A percentile compares a stretch with the other conserved stretches of the same genome.
Evolutionary conservation across 2,113 vertebrate species (phyloP).

Genomic region (Ammodytes dubius): DNA sequence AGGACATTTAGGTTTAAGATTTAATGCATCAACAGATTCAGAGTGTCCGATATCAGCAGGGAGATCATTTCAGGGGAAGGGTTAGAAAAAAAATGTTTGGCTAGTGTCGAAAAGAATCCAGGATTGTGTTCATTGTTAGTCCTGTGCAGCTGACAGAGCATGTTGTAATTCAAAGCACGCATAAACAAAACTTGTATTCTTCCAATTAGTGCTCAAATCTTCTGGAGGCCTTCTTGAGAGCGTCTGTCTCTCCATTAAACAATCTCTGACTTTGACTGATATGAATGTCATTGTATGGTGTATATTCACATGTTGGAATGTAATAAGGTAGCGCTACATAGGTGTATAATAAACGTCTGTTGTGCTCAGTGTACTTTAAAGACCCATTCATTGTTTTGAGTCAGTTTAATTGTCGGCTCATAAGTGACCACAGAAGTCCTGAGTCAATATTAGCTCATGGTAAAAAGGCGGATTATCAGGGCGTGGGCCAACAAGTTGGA

Average conservation of each 20-base stretch:
- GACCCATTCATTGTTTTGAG: not conserved
- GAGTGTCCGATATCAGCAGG: not conserved
- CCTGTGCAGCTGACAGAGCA: not conserved
- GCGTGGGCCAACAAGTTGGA: constrained; percentile 15
- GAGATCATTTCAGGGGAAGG: not conserved
- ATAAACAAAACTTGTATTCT: too few species aligned
- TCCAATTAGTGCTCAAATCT: not conserved
- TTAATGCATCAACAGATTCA: not conserved
- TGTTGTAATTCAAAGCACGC: not conserved
- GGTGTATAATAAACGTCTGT: not conserved
- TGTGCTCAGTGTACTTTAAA: not conserved
- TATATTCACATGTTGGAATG: not conserved
- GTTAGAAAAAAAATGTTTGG: not conserved
- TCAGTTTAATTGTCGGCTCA: not conserved
- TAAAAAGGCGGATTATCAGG: constrained; percentile 48
- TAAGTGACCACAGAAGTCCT: not conserved
- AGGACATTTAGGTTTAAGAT: not conserved
- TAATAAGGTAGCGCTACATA: not conserved
- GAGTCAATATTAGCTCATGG: constrained; percentile 49
- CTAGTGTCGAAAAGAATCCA: not conserved
- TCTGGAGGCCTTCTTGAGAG: not conserved
- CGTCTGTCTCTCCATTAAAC: not conserved
- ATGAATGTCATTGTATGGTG: not conserved
- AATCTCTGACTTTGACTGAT: not conserved
- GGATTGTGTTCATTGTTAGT: not conserved